Evolutionary conservation across 2,888 invertebrate genomes (phyloP), one percentile per base, ranked within the genome.

Genomic region (Tholera decimalis): DNA sequence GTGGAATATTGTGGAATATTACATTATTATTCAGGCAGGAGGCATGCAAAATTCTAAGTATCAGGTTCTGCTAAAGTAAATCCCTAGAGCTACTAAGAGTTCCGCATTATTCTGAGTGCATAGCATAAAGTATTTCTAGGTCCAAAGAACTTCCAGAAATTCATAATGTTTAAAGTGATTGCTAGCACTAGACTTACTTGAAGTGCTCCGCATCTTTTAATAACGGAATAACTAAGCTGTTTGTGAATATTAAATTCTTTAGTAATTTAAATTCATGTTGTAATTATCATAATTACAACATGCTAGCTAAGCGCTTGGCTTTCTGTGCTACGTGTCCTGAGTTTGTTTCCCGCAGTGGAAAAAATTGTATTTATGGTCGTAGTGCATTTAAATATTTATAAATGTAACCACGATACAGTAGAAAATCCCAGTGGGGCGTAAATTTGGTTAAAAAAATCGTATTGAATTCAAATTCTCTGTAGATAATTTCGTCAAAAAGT

Each of bases 231-330:
- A 9, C 26, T 58, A n/a, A 41, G 30, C 43, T 43, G 26, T 8
- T 59, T n/a, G 20, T 33, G 26, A 43, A 59, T 26, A 58, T 33
- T 0, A 24, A 43, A 59, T 59, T 33, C 15, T 26, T 53, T 11
- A 53, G 6, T n/a, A n/a, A 37, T 53, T 13, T 49, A 2, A 49
- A 30, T 22, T n/a, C 4, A 22, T 37, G 7, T 37, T 57, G 20
- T n/a, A 53, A 28, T n/a, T n/a, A n/a, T n/a, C n/a, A n/a, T n/a
- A n/a, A n/a, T n/a, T n/a, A n/a, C n/a, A n/a, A n/a, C n/a, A n/a
- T n/a, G n/a, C n/a, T n/a, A n/a, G n/a, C n/a, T n/a, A n/a, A n/a
- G n/a, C n/a, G n/a, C n/a, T n/a, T n/a, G n/a, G n/a, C n/a, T n/a
- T n/a, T n/a, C n/a, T n/a, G n/a, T n/a, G n/a, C n/a, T n/a, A n/a